Percentiles rank a stretch among this genome's conserved stretches.
Conservation (phyloP, 1,140 invertebrate species). For the Homalodisca vitripennis region DNA sequence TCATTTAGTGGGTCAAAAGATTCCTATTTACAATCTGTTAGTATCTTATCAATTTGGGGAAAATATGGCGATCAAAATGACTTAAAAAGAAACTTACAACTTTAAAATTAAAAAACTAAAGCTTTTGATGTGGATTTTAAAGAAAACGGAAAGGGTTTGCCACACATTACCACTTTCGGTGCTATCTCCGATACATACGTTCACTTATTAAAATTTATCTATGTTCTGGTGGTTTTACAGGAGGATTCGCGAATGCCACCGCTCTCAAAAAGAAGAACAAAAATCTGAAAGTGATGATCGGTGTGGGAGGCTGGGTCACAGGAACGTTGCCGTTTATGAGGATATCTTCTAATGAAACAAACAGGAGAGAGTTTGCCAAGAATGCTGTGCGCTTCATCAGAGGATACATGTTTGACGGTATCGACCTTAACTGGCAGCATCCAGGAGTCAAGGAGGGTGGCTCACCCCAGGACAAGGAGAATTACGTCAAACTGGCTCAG, state of each 20-base stretch:
- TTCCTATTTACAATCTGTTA: no score
- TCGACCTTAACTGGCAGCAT: conserved; percentile 92
- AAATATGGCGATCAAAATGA: neutral
- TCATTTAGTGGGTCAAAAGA: no score
- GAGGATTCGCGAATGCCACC: conserved; percentile 67
- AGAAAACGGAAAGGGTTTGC: neutral
- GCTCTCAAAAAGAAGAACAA: conserved; percentile 56
- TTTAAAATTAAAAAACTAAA: neutral
- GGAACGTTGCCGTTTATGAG: conserved; percentile 81
- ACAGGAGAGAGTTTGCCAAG: conserved; percentile 66
- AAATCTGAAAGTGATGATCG: conserved; percentile 78
- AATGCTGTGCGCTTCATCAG: conserved; percentile 74
- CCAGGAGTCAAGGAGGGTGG: conserved; percentile 52
- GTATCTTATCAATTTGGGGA: no score
- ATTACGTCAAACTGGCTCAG: conserved; percentile 32
- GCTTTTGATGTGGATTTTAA: neutral
- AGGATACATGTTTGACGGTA: conserved; percentile 78
- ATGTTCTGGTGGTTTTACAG: conserved; percentile 67
- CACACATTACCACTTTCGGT: neutral
- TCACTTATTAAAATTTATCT: neutral
- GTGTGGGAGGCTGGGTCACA: conserved; percentile 88
- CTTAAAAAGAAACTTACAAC: neutral
- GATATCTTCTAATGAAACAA: conserved; percentile 68
- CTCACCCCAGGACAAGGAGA: conserved; percentile 32
- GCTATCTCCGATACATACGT: neutral